phyloP scores from a whole-genome alignment of 2,113 vertebrate genomes.

The Pseudorectes ferrugineus region DNA sequence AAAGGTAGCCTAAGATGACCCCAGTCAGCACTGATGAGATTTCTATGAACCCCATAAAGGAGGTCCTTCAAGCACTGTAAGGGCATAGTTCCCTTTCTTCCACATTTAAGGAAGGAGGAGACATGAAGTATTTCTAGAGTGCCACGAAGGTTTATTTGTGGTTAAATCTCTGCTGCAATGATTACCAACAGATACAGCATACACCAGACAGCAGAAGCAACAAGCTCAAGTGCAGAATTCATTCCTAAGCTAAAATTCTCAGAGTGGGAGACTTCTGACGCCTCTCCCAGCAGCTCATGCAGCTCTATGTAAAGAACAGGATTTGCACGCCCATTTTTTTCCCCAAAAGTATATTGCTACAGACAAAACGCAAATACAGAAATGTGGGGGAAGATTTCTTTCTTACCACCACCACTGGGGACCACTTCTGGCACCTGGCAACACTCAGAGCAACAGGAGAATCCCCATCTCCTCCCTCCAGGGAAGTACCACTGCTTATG shows the following conservation, averaged over 20 bases:
- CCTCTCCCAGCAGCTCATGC: neutral
- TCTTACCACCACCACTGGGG: constrained; percentile 46
- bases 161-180: neutral
- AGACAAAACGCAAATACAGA: neutral
- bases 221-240: neutral
- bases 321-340: neutral
- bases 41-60: neutral
- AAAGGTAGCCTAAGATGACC: neutral
- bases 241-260: neutral
- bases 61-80: neutral
- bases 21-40: neutral
- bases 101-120: neutral
- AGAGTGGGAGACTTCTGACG: neutral
- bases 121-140: neutral
- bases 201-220: neutral
- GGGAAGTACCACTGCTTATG: constrained; percentile 29
- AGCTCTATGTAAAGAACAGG: neutral
- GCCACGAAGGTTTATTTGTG: neutral
- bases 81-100: neutral
- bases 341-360: neutral
- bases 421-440: constrained; percentile 44
- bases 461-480: constrained; percentile 31
- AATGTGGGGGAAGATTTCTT: neutral
- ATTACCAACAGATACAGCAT: neutral
- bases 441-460: constrained; percentile 44